phyloP scores from a whole-genome alignment of 1,140 invertebrate species.

The Drosophila pachea region DNA sequence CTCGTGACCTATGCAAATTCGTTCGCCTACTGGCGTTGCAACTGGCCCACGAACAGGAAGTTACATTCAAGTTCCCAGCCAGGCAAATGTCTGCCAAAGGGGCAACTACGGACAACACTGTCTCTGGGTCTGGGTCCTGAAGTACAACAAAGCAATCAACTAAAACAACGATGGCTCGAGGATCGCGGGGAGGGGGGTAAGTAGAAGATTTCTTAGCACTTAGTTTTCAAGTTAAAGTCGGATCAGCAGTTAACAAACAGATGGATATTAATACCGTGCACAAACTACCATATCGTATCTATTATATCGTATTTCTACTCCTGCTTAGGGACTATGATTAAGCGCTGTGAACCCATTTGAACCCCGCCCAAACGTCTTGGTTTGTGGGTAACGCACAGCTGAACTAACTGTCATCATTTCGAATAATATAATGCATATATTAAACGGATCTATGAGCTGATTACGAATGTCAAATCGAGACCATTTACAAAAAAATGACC shows the following conservation, averaged over 20 bases:
- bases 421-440: not conserved
- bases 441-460: not conserved
- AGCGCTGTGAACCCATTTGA: too few species aligned
- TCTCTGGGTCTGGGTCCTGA: constrained; percentile 67
- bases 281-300: too few species aligned
- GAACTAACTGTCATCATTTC: too few species aligned
- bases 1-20: constrained; percentile 78
- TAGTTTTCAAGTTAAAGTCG: not conserved
- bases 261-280: too few species aligned
- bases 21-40: constrained; percentile 29
- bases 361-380: too few species aligned
- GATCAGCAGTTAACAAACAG: too few species aligned
- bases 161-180: constrained; percentile 31
- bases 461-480: constrained; percentile 5
- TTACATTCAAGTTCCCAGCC: constrained; percentile 67
- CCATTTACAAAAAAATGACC: constrained; percentile 6
- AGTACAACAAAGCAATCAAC: constrained; percentile 49
- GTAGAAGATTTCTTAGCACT: not conserved
- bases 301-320: too few species aligned
- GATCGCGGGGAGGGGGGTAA: not conserved
- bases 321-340: too few species aligned
- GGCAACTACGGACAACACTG: constrained; percentile 20
- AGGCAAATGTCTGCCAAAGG: constrained; percentile 7
- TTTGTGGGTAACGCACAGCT: too few species aligned
- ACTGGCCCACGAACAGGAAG: constrained; percentile 69